Evolutionary conservation across 2,113 vertebrate genomes (phyloP), one percentile per base, ranked within the genome.

Genomic region (Alethe diademata): DNA sequence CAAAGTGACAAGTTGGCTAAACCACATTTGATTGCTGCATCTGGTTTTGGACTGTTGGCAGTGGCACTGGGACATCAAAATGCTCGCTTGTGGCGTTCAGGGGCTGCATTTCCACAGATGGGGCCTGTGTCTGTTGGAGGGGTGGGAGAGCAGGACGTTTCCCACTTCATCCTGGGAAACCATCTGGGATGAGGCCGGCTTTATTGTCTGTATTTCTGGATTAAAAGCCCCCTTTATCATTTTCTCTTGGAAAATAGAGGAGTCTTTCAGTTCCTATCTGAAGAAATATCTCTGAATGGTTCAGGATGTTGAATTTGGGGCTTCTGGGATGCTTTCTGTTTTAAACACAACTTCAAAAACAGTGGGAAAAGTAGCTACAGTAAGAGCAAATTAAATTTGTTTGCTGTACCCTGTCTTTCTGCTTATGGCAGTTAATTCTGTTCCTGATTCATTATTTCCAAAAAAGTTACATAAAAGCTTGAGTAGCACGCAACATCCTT

Each of bases 231-330:
- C 31, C 48, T 95, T 89, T 88, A 86, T 86, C 0, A 1, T 83
- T 90, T 81, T 70, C 54, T 82, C 26, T 45, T 58, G 74, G 71
- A 74, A 94, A 62, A 89, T 48, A 83, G 69, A 92, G 69, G 67
- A 72, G 33, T 43, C 70, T 92, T 91, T 93, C 65, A 62, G 42
- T 57, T 90, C 2, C 0, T 61, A 2, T 85, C 76, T 95, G 81
- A 92, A 73, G 36, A 73, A 91, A 6, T 57, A 40, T 35, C 62
- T 81, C 80, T 54, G 36, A 78, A 36, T 4, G 4, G 54, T 88
- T 90, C 35, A 50, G 57, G 84, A 42, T 69, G 10, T 66, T 1
- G 5, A 19, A 66, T 82, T 23, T 1, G 1, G 56, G 66, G 47
- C 16, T 76, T 92, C 74, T 91, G 54, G 35, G 29, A 54, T 88